Percentiles rank a stretch among this genome's conserved stretches.
Conservation (phyloP, 2,113 vertebrate species). For the Smithornis capensis region DNA sequence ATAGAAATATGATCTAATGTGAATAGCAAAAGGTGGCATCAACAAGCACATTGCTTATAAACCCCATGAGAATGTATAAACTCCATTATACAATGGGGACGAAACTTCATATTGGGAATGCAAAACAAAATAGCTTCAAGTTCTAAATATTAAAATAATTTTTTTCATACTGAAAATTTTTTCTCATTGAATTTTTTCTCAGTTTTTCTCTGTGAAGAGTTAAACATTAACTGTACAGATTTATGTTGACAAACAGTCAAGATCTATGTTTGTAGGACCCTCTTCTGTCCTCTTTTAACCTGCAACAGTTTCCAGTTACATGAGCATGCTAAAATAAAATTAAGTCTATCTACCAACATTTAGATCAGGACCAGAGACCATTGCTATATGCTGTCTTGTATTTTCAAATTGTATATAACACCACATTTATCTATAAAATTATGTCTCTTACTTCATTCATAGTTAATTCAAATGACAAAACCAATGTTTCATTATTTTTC, state of each 20-base stretch:
- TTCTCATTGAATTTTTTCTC: no score
- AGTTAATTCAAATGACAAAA: background rate
- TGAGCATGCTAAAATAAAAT: background rate
- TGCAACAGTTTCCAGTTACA: background rate
- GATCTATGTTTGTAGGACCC: background rate
- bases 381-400: background rate
- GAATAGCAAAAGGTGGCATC: background rate
- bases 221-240: background rate
- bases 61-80: fast-evolving
- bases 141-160: background rate
- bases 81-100: background rate
- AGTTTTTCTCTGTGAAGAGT: background rate
- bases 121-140: background rate
- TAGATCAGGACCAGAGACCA: background rate
- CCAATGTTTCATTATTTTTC: background rate
- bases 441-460: background rate
- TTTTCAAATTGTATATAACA: background rate
- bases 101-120: background rate
- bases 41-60: background rate
- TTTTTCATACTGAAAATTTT: background rate
- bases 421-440: background rate
- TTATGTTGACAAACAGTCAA: background rate
- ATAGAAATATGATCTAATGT: background rate
- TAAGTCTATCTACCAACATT: background rate
- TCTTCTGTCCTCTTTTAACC: background rate